phyloP scores from a whole-genome alignment of 2,797 vertebrate genomes.

The Brotula barbata region DNA sequence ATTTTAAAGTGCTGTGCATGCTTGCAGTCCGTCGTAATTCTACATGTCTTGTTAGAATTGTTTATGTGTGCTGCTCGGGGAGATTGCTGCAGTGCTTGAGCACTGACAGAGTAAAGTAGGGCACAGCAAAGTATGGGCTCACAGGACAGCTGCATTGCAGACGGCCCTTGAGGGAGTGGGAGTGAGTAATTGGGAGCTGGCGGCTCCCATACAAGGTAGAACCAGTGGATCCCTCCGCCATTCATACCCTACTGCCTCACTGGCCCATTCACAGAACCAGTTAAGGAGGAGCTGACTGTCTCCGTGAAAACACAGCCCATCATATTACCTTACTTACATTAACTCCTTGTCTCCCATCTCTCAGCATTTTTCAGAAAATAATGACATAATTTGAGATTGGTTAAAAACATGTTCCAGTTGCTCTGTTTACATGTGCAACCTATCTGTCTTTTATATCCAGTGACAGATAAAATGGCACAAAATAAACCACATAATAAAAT shows the following conservation, averaged over 20 bases:
- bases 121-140: conserved; percentile 77
- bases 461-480: too few species aligned
- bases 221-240: conserved; percentile 73
- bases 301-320: conserved; percentile 69
- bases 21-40: too few species aligned
- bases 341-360: conserved; percentile 58
- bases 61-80: conserved; percentile 45
- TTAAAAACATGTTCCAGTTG: not conserved
- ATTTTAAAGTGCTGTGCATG: too few species aligned
- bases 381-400: not conserved
- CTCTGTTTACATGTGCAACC: not conserved
- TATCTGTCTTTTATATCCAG: not conserved
- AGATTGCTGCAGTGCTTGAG: conserved; percentile 81
- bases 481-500: too few species aligned
- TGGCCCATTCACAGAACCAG: conserved; percentile 79
- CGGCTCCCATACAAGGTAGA: conserved; percentile 56
- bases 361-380: not conserved
- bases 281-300: conserved; percentile 73
- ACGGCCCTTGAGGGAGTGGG: conserved; percentile 84
- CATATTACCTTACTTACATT: conserved; percentile 68
- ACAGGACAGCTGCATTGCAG: conserved; percentile 94
- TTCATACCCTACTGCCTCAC: conserved; percentile 75
- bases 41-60: too few species aligned
- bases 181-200: conserved; percentile 78
- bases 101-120: conserved; percentile 85